These are phyloP conservation scores for Cynocephalus volans DNA, from an alignment of 2,113 vertebrate genomes.

Conservation along the genomic window DNA sequence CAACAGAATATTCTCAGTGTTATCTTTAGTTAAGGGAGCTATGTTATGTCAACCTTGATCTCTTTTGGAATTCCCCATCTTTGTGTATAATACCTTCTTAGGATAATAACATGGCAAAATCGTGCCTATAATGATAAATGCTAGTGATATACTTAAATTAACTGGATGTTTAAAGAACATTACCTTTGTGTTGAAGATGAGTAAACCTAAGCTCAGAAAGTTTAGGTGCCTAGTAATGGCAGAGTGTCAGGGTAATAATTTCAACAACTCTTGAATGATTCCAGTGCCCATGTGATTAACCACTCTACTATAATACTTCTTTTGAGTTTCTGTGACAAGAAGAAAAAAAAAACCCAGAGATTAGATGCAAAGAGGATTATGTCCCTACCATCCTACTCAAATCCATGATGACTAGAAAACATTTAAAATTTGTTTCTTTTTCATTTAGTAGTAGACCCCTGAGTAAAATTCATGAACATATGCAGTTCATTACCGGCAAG, in stretches of 20 bases:
- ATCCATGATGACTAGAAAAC: not conserved
- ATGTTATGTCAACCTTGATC: not conserved
- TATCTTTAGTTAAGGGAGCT: not conserved
- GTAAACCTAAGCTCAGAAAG: not conserved
- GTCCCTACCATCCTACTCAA: not conserved
- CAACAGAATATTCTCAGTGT: not conserved
- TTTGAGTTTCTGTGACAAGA: not conserved
- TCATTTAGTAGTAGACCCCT: not conserved
- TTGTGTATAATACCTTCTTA: not conserved
- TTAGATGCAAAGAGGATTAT: not conserved
- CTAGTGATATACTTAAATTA: not conserved
- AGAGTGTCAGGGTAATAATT: not conserved
- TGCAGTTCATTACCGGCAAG: not conserved
- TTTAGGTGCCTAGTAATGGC: not conserved
- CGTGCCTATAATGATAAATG: not conserved
- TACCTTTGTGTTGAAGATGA: not conserved
- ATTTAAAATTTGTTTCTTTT: not conserved
- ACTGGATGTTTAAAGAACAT: not conserved
- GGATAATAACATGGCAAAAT: not conserved
- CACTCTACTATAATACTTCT: not conserved
- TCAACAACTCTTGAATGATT: not conserved
- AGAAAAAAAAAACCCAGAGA: not conserved
- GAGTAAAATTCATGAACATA: not conserved
- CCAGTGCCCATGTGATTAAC: not conserved
- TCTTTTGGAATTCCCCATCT: not conserved